Conservation (phyloP, 2,888 invertebrate species). For the Rhyacophila evoluta region DNA sequence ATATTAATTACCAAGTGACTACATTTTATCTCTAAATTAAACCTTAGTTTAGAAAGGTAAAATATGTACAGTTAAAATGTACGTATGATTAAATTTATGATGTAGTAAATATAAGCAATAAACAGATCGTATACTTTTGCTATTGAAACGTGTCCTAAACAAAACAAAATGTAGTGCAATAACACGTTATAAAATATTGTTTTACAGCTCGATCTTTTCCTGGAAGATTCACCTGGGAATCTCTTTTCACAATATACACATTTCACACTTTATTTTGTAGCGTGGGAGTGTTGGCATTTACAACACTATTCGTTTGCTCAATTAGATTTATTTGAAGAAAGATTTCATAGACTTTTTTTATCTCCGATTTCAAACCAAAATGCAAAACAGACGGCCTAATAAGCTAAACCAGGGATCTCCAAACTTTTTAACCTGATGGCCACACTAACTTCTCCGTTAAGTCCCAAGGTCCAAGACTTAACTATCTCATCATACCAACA, state of each 20-base stretch:
- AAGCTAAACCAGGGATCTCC: no score
- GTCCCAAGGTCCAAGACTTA: no score
- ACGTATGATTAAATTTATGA: background rate
- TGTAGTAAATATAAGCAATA: background rate
- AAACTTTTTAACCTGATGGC: no score
- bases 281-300: background rate
- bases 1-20: no score
- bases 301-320: no score
- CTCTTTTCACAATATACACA: background rate
- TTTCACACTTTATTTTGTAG: background rate
- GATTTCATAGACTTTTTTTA: background rate
- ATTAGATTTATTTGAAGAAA: background rate
- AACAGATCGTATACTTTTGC: background rate
- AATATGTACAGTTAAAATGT: background rate
- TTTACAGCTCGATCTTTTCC: background rate
- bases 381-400: background rate
- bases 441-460: no score
- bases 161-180: background rate
- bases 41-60: background rate
- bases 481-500: no score
- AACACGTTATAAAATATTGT: constrained; percentile 1
- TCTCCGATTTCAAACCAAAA: no score
- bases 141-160: background rate
- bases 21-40: no score
- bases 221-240: constrained; percentile 19